These are phyloP conservation scores for Oligia fasciuncula DNA, from an alignment of 2,888 invertebrate genomes.

Conservation along the genomic window DNA sequence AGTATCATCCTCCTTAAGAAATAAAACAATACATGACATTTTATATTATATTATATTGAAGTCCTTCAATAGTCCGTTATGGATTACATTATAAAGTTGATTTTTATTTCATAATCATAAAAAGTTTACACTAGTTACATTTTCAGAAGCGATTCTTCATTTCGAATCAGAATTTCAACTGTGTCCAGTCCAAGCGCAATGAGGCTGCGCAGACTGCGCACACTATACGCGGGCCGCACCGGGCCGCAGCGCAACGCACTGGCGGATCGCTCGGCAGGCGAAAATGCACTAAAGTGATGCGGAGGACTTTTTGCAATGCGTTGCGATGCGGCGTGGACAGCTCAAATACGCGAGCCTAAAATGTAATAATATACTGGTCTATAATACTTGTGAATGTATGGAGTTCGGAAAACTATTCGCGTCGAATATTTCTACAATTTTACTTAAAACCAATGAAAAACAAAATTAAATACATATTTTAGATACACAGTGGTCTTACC, in stretches of 20 bases:
- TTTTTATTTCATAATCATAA: constrained; percentile 14
- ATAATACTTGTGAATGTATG: constrained; percentile 4
- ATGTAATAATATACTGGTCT: not conserved
- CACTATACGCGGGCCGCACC: no score
- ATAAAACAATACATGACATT: constrained; percentile 52
- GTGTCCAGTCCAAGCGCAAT: no score
- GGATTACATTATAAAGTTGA: not conserved
- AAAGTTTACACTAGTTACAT: not conserved
- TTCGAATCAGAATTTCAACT: no score
- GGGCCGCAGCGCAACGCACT: no score
- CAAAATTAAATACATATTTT: no score
- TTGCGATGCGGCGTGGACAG: no score
- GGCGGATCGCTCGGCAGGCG: no score
- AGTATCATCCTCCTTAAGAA: constrained; percentile 2
- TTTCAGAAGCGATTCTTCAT: not conserved
- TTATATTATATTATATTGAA: constrained; percentile 39
- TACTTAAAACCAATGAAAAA: not conserved
- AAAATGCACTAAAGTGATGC: no score
- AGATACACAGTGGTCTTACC: no score
- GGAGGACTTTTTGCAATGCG: no score
- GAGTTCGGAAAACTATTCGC: not conserved
- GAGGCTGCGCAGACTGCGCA: no score
- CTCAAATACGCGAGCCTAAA: no score
- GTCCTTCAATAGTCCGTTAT: not conserved
- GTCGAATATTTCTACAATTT: not conserved